Conservation (phyloP, 2,888 invertebrate genomes). For the Chrysina gloriosa region DNA sequence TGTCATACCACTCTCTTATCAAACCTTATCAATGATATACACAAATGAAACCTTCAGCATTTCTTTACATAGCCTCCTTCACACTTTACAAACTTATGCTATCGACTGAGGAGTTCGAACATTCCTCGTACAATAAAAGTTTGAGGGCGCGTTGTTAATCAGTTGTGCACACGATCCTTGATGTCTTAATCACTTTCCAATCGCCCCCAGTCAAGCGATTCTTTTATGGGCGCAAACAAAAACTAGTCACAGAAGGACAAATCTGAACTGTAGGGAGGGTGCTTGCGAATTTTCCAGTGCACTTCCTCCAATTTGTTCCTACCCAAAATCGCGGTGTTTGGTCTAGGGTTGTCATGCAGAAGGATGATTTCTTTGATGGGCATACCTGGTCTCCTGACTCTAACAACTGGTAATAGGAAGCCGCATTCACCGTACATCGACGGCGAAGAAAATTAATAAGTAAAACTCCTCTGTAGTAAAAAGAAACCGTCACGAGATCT, state of each 20-base stretch:
- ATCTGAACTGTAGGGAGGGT: conserved; percentile 4
- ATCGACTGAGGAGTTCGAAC: not conserved
- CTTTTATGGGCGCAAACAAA: not conserved
- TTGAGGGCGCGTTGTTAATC: not conserved
- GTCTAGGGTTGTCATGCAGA: not conserved
- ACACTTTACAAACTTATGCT: not conserved
- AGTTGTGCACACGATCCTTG: not conserved
- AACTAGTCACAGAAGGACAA: not conserved
- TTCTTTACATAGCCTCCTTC: not conserved
- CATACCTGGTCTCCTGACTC: not conserved
- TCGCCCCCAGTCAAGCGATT: not conserved
- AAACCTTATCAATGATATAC: not conserved
- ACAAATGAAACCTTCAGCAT: not conserved
- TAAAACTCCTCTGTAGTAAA: not conserved
- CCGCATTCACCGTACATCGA: not conserved
- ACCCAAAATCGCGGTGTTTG: not conserved
- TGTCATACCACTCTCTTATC: too few species aligned
- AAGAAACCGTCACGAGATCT: not conserved
- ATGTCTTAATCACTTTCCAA: not conserved
- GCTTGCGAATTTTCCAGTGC: too few species aligned
- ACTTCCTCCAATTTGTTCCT: not conserved
- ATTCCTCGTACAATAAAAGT: not conserved
- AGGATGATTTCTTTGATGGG: not conserved
- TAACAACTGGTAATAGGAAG: not conserved
- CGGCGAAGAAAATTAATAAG: not conserved